Evolutionary conservation across 1,140 invertebrate genomes (phyloP), one percentile per base, ranked within the genome.

Genomic region (Dysdera silvatica): DNA sequence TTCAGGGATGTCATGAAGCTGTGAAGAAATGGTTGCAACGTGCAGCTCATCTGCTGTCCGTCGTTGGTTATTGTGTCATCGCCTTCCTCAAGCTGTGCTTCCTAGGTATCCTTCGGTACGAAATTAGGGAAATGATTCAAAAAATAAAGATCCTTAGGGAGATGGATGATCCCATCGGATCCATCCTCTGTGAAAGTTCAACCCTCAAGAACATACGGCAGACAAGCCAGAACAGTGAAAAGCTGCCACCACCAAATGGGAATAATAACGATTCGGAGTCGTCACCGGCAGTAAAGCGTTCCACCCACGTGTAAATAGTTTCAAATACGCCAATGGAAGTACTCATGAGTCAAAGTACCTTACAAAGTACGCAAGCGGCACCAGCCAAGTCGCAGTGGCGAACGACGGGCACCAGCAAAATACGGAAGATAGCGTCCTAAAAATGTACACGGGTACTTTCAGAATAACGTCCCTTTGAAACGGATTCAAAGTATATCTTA

Each of bases 41-140:
- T 70, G 88, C 85, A 6, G 86, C 87, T 7, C 88, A 91, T 70
- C 77, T 88, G 28, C 80, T 92, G 8, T 89, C 89, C 70, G 87
- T 93, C 20, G 74, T 91, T 45, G 88, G 89, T 8, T 91, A 90
- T 74, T 93, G 90, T 75, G 89, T 93, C 35, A 87, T 92, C 62
- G 86, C 89, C 58, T 92, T 92, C 76, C 81, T 91, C 47, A 93
- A 93, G 77, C 78, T 91, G 67, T 91, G 88, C 78, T 93, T 92
- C 79, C 82, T 91, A 31, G 88, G 87, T 28, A 91, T 93, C 70
- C 79, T 93, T 33, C 76, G 80, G 61, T 89, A 88, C 76, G 87
- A 90, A 77, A 89, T 90, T 69, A 80, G 85, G 52, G 89, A 91
- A 73, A 91, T 91, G 89, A 90, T 93, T 69, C 87, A 91, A 72